A percentile compares a stretch with the other conserved stretches of the same genome.
Conservation (phyloP, 2,113 vertebrate species). For the Jaculus jaculus region DNA sequence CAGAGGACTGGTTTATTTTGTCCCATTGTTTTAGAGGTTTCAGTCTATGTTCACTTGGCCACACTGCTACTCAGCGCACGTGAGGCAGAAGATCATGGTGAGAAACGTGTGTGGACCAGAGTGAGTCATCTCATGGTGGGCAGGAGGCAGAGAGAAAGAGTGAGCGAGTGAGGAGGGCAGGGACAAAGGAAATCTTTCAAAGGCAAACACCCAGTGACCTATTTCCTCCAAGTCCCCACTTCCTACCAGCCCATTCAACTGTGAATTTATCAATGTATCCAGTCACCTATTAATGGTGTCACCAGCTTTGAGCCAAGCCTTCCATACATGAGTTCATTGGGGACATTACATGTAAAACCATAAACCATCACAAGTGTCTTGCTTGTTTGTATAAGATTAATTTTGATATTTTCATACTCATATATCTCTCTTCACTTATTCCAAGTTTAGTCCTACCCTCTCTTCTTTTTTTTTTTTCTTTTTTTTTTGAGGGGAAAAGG, state of each 20-base stretch:
- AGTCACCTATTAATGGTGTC: not conserved
- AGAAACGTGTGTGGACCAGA: not conserved
- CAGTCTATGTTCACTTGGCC: not conserved
- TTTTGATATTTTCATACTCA: not conserved
- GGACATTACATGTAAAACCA: not conserved
- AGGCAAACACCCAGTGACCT: not conserved
- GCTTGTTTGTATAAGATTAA: constrained; percentile 15
- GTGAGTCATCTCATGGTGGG: not conserved
- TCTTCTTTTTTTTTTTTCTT: not conserved
- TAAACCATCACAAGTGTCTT: not conserved
- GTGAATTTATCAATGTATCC: not conserved
- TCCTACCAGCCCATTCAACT: not conserved
- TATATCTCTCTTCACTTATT: not conserved
- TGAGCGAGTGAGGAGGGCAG: not conserved
- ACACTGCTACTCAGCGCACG: not conserved
- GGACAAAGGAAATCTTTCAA: not conserved
- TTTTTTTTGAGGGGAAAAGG: not conserved
- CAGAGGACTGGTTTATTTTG: no score
- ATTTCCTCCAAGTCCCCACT: not conserved
- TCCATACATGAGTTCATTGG: not conserved
- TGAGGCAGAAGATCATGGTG: not conserved
- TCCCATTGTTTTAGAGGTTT: not conserved
- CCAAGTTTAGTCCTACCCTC: not conserved
- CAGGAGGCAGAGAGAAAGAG: not conserved
- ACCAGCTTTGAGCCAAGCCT: not conserved